Conservation (phyloP, 2,113 vertebrate species). For the Cranoglanis bouderius region DNA sequence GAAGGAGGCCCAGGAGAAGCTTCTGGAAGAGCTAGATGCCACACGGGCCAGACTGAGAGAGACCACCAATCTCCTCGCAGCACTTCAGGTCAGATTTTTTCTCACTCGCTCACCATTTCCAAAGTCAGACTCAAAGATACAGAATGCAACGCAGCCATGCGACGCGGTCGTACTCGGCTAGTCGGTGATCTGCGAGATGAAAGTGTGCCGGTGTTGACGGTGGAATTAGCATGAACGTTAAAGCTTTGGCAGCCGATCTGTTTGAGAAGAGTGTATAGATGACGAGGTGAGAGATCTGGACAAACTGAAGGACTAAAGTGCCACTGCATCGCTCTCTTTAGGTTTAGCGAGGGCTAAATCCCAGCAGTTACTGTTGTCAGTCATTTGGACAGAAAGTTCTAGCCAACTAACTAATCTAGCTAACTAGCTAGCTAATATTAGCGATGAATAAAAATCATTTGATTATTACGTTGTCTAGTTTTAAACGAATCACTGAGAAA, state of each 20-base stretch:
- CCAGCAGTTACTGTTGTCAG: neutral
- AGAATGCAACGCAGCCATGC: neutral
- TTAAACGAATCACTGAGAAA: neutral
- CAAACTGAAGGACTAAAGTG: neutral
- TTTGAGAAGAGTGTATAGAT: neutral
- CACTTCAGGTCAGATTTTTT: conserved; percentile 80
- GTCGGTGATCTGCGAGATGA: neutral
- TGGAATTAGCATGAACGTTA: neutral
- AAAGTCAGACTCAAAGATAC: neutral
- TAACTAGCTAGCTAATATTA: neutral
- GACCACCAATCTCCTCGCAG: conserved; percentile 88
- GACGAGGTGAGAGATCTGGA: neutral
- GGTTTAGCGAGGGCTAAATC: neutral
- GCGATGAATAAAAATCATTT: neutral
- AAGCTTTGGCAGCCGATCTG: neutral
- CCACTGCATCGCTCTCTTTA: neutral
- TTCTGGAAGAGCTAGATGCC: conserved; percentile 90
- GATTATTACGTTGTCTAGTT: neutral
- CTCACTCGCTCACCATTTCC: no score
- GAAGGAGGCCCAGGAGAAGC: conserved; percentile 90
- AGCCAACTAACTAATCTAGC: neutral
- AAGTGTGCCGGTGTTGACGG: neutral
- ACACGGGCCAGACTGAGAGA: conserved; percentile 87
- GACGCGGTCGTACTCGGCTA: neutral
- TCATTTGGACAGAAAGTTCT: neutral